Percentiles rank a stretch among this genome's conserved stretches.
These are phyloP conservation scores for Sternarchorhynchus goeldii DNA, from an alignment of 2,797 vertebrate species.

Conservation along the genomic window DNA sequence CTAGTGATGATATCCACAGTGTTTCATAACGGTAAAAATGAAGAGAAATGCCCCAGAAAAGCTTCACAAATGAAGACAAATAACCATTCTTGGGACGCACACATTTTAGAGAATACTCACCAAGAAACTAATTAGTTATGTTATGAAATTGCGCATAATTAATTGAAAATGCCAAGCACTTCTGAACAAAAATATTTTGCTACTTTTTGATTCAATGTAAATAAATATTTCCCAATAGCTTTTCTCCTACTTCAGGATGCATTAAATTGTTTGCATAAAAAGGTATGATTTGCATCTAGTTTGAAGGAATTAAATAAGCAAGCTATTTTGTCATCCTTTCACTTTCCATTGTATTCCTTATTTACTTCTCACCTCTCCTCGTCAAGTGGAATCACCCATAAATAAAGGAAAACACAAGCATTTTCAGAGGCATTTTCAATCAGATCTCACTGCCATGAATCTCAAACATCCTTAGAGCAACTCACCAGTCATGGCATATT, in stretches of 20 bases:
- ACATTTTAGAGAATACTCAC: constrained; percentile 1
- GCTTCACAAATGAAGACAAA: constrained; percentile 14
- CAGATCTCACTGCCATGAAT: constrained; percentile 19
- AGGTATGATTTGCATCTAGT: constrained; percentile 45
- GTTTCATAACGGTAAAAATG: constrained; percentile 41
- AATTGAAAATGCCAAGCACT: constrained; percentile 38
- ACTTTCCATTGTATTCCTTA: constrained; percentile 41
- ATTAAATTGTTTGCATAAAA: constrained; percentile 43
- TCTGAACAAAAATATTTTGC: constrained; percentile 31
- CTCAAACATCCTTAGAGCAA: constrained; percentile 22
- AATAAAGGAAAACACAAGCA: constrained; percentile 31
- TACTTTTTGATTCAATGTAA: constrained; percentile 29
- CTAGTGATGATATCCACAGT: constrained; percentile 41
- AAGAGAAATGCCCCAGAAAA: constrained; percentile 20
- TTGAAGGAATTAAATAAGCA: constrained; percentile 43
- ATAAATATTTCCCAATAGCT: constrained; percentile 35
- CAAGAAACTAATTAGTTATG: constrained; percentile 20
- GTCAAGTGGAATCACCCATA: constrained; percentile 40
- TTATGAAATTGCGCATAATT: constrained; percentile 22
- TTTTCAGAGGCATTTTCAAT: constrained; percentile 29
- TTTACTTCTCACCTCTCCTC: constrained; percentile 42
- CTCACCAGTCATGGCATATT: constrained; percentile 52
- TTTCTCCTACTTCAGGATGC: constrained; percentile 36
- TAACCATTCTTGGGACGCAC: constrained; percentile 9
- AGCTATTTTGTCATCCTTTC: constrained; percentile 40